phyloP scores from a whole-genome alignment of 2,113 vertebrate species.

The Copsychus sechellarum region DNA sequence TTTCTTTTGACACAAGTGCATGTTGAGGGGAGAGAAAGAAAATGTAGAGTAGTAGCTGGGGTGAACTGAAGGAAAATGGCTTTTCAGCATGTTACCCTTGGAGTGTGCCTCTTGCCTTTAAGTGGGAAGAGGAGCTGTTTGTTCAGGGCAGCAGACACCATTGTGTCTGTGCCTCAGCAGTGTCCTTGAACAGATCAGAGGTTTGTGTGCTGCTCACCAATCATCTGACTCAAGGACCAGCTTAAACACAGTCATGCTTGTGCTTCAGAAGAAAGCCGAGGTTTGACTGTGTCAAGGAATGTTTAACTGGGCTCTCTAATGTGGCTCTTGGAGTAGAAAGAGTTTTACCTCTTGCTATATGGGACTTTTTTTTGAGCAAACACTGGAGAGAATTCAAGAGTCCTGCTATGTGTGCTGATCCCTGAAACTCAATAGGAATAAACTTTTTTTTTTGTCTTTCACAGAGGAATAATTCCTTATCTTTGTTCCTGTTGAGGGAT shows the following conservation, averaged over 20 bases:
- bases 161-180: background rate
- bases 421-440: background rate
- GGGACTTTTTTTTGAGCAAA: background rate
- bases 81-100: rapidly evolving
- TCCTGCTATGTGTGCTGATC: background rate
- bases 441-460: background rate
- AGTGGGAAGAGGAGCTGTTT: background rate
- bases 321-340: background rate
- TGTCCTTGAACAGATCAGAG: background rate
- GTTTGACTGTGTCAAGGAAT: background rate
- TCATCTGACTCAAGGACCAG: background rate
- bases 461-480: background rate
- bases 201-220: background rate
- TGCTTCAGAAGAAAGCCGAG: background rate
- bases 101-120: background rate
- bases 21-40: background rate
- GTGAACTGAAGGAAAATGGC: background rate
- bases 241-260: background rate
- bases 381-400: background rate
- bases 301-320: background rate
- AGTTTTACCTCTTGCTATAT: background rate
- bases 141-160: background rate
- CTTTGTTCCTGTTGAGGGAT: background rate
- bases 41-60: background rate
- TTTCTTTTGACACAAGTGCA: background rate